Conservation (phyloP, 2,113 vertebrate genomes). For the Gopherus evgoodei region DNA sequence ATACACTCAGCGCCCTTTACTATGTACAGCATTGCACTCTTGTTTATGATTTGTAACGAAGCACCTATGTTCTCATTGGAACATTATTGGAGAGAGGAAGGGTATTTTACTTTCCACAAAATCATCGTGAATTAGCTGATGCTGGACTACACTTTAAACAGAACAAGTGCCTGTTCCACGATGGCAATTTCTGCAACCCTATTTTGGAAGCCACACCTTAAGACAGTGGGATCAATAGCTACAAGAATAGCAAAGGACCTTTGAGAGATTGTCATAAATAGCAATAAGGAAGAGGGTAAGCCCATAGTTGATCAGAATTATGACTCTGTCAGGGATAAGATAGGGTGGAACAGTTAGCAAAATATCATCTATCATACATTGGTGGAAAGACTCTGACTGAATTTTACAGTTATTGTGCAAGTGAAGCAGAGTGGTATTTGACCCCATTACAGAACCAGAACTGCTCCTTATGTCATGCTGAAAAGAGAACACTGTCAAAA, state of each 20-base stretch:
- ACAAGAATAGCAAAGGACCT: not conserved
- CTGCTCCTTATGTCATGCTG: not conserved
- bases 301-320: slow-evolving; percentile 13
- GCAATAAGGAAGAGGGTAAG: not conserved
- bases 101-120: not conserved
- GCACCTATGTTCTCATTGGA: not conserved
- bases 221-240: not conserved
- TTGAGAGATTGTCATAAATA: not conserved
- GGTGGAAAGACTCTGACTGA: not conserved
- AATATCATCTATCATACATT: not conserved
- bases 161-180: not conserved
- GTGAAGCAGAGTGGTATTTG: not conserved
- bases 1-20: not conserved
- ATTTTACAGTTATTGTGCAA: not conserved
- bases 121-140: not conserved
- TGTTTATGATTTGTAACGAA: not conserved
- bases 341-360: not conserved
- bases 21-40: rapidly evolving
- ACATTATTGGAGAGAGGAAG: not conserved
- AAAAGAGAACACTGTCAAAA: not conserved
- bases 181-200: slow-evolving; percentile 41
- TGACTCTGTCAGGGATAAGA: not conserved
- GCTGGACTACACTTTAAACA: not conserved
- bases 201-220: slow-evolving; percentile 10
- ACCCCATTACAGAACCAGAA: not conserved